Evolutionary conservation across 2,888 invertebrate genomes (phyloP), one percentile per base, ranked within the genome.

Genomic region (Argyresthia goedartella): DNA sequence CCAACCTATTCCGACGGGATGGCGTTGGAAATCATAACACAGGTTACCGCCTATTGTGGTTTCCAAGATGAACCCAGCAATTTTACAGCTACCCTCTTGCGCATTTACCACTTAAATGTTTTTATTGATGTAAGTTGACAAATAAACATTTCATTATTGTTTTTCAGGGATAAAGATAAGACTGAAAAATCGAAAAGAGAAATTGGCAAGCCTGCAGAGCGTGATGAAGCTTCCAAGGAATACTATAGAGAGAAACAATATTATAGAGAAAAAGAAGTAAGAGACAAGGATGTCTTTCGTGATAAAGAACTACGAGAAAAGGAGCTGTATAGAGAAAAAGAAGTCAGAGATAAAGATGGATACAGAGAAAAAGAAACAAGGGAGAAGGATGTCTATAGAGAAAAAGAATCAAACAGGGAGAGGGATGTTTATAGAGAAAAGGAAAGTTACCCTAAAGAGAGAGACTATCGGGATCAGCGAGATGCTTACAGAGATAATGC

Each of bases 191-290:
- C 69, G 42, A 84, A 81, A 66, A 69, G 81, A 61, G 85, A 85
- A 25, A 56, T 79, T 41, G 63, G 54, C 59, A 84, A 81, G 64
- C 72, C 65, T 60, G 54, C 73, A 59, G 84, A 86, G 39, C 74
- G 82, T 59, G 86, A 85, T 54, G 86, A 85, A 51, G 67, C 78
- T 60, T 57, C 79, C 62, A 86, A 85, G 78, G 85, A 85, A 56
- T 84, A 81, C 63, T 82, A 81, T 66, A 77, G 81, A 65, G 85
- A 85, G 56, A 85, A 85, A 60, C 80, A 76, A 64, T 84, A 81
- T 62, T 81, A 76, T 16, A 61, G 69, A 57, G 70, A 71, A 34
- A 77, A 76, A 54, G 74, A 53, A 59, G 44, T 76, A 51, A 63
- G 69, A 53, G 64, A 66, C 1, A 60, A 56, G 45, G 61, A 61